Conservation (phyloP, 2,797 vertebrate species). For the Lateolabrax maculatus region DNA sequence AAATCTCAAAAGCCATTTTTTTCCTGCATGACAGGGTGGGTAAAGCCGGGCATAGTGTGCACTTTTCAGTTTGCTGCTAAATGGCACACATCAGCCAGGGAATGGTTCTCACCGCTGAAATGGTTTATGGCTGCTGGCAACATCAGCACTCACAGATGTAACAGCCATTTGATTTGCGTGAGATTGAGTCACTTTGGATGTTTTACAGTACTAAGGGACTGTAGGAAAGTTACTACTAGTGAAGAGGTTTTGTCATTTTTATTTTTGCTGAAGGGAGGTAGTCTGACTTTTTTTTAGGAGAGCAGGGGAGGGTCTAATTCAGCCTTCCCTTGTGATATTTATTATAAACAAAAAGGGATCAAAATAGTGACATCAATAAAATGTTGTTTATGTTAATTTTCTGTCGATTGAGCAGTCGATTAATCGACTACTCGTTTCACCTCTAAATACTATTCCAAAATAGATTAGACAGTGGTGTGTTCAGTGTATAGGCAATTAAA, state of each 20-base stretch:
- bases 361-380: too few relatives aligned
- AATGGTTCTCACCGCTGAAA: conserved; percentile 32
- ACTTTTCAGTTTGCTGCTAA: conserved; percentile 55
- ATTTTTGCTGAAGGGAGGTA: background rate
- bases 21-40: conserved; percentile 34
- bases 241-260: background rate
- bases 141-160: conserved; percentile 35
- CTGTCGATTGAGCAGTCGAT: background rate
- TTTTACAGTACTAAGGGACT: background rate
- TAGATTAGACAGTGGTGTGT: background rate
- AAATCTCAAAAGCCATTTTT: conserved; percentile 51
- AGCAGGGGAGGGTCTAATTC: too few relatives aligned
- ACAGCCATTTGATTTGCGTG: conserved; percentile 52
- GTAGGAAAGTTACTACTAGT: background rate
- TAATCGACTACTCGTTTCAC: background rate
- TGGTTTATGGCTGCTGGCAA: conserved; percentile 50
- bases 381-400: background rate
- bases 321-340: background rate
- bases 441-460: background rate
- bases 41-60: conserved; percentile 28
- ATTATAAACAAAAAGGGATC: background rate
- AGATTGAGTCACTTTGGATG: conserved; percentile 21
- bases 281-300: background rate
- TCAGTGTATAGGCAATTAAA: conserved; percentile 35
- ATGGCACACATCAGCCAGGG: conserved; percentile 44